phyloP scores from a whole-genome alignment of 2,113 vertebrate species.

The Elephas maximus region DNA sequence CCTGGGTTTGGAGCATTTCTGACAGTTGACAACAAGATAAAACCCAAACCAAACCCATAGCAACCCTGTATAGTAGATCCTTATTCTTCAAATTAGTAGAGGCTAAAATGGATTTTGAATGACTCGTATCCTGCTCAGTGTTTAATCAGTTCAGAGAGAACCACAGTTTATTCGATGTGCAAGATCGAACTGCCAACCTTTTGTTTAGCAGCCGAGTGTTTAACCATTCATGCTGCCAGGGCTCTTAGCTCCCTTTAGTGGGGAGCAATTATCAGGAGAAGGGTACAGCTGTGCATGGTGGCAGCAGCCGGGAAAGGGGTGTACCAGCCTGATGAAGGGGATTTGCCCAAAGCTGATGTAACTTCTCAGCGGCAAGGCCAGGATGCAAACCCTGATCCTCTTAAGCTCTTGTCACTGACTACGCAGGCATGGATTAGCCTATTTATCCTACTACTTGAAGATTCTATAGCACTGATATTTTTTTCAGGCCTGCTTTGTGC shows the following conservation, averaged over 20 bases:
- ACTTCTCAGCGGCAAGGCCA: not conserved
- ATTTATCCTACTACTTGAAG: not conserved
- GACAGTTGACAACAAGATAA: not conserved
- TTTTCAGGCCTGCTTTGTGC: not conserved
- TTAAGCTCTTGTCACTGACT: not conserved
- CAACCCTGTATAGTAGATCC: not conserved
- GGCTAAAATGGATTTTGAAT: not conserved
- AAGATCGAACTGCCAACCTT: not conserved
- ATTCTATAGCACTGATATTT: not conserved
- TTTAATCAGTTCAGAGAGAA: not conserved
- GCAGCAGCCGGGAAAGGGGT: not conserved
- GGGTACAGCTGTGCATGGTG: too few relatives aligned
- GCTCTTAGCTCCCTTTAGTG: not conserved
- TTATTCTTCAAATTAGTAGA: not conserved
- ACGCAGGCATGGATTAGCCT: not conserved
- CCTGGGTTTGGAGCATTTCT: constrained; percentile 14
- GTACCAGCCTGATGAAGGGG: not conserved
- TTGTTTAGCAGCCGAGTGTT: not conserved
- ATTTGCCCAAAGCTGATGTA: not conserved
- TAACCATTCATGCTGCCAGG: not conserved
- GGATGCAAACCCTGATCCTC: not conserved
- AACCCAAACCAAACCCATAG: too few relatives aligned
- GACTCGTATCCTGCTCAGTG: not conserved
- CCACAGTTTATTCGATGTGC: not conserved
- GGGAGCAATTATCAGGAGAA: not conserved